These are phyloP conservation scores for Plebejus anna DNA, from an alignment of 2,888 invertebrate genomes.

Conservation along the genomic window DNA sequence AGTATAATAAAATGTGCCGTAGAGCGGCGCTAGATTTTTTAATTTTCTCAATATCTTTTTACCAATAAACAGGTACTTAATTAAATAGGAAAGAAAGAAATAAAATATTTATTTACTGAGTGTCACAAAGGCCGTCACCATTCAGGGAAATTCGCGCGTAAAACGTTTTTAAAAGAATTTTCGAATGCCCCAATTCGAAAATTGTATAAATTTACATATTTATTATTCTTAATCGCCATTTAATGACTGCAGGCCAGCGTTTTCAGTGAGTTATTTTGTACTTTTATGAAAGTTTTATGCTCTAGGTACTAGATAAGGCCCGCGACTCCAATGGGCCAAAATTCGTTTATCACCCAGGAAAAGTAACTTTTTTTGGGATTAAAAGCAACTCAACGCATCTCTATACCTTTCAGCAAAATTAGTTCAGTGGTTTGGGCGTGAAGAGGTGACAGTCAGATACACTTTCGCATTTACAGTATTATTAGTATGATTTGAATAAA, in stretches of 20 bases:
- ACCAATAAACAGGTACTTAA: neutral
- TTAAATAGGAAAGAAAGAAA: neutral
- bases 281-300: neutral
- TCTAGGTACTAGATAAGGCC: neutral
- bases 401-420: no score
- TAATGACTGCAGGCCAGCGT: neutral
- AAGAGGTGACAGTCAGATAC: no score
- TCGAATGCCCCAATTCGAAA: conserved; percentile 9
- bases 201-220: conserved; percentile 21
- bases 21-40: neutral
- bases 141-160: neutral
- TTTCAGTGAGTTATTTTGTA: neutral
- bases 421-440: no score
- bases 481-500: no score
- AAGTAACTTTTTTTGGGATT: no score
- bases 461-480: no score
- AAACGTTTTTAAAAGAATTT: neutral
- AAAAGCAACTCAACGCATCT: no score
- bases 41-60: neutral
- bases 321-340: no score
- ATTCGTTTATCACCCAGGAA: no score
- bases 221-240: conserved; percentile 16
- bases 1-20: neutral
- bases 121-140: neutral
- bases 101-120: neutral